A percentile compares a stretch with the other conserved stretches of the same genome.
These are phyloP conservation scores for Cyprinus carpio DNA, from an alignment of 2,113 vertebrate species.

Conservation along the genomic window DNA sequence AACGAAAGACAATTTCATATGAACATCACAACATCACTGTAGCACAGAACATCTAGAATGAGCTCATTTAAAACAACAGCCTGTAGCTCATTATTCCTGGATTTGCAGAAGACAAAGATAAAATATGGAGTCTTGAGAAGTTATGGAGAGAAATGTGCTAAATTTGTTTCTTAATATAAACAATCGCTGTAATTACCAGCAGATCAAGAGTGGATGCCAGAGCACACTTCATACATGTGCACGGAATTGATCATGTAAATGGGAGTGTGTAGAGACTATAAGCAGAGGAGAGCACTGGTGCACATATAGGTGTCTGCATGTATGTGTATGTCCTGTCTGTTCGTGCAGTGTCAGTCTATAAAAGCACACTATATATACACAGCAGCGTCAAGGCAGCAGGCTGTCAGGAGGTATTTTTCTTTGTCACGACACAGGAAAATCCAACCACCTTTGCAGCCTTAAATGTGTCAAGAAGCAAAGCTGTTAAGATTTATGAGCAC, in stretches of 20 bases:
- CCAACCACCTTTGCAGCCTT: constrained; percentile 24
- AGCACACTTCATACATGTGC: constrained; percentile 5
- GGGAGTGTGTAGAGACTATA: constrained; percentile 5
- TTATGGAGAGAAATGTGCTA: constrained; percentile 10
- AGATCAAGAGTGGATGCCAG: constrained; percentile 53
- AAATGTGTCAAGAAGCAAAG: constrained; percentile 14
- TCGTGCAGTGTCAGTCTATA: constrained; percentile 55
- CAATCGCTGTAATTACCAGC: constrained; percentile 63
- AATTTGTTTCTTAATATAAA: constrained; percentile 29
- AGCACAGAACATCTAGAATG: constrained; percentile 24
- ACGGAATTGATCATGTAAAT: not conserved
- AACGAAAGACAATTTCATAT: not conserved
- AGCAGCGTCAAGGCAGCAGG: constrained; percentile 62
- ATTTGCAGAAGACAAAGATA: constrained; percentile 45
- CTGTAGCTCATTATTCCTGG: constrained; percentile 59
- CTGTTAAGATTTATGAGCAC: not conserved
- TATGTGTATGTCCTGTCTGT: constrained; percentile 48
- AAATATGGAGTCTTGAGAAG: constrained; percentile 21
- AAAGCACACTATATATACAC: constrained; percentile 42
- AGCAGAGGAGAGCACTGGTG: constrained; percentile 30
- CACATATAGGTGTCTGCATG: constrained; percentile 40
- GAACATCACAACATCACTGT: constrained; percentile 27
- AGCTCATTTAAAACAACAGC: constrained; percentile 60
- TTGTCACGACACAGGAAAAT: constrained; percentile 25
- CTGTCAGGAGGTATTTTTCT: constrained; percentile 29